Conservation (phyloP, 2,888 invertebrate species). For the Drosophila prostipennis region DNA sequence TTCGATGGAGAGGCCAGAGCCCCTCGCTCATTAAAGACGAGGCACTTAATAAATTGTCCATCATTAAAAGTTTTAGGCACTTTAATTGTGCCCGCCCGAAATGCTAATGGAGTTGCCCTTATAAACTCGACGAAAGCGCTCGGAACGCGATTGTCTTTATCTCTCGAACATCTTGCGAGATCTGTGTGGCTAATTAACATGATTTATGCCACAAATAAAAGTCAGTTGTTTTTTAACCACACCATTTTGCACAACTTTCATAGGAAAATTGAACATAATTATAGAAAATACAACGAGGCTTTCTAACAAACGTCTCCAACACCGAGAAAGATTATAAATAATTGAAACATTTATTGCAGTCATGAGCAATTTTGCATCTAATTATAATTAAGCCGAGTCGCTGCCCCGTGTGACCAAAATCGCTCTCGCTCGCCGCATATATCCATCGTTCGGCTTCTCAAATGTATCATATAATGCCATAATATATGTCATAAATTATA, state of each 20-base stretch:
- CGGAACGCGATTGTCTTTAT: slow-evolving; percentile 5
- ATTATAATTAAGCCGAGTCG: slow-evolving; percentile 64
- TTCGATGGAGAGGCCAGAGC: background rate
- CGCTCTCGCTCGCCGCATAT: slow-evolving; percentile 11
- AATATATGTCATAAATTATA: slow-evolving; percentile 72
- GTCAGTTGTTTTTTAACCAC: slow-evolving; percentile 32
- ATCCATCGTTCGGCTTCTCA: slow-evolving; percentile 1
- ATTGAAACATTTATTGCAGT: slow-evolving; percentile 78
- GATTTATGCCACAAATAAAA: slow-evolving; percentile 42
- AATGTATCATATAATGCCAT: slow-evolving; percentile 31
- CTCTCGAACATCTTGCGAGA: slow-evolving; percentile 4
- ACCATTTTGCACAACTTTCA: slow-evolving; percentile 56
- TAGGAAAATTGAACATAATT: slow-evolving; percentile 74
- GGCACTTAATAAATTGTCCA: slow-evolving; percentile 65
- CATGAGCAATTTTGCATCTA: slow-evolving; percentile 74
- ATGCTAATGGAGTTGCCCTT: slow-evolving; percentile 49
- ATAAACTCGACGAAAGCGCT: background rate
- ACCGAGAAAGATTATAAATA: slow-evolving; percentile 59
- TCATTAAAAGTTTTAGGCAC: slow-evolving; percentile 69
- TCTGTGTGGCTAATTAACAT: slow-evolving; percentile 36
- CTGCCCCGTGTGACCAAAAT: slow-evolving; percentile 24
- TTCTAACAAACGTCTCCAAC: slow-evolving; percentile 12
- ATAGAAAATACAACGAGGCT: slow-evolving; percentile 48
- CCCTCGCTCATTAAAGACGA: slow-evolving; percentile 11
- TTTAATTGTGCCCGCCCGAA: slow-evolving; percentile 55